These are phyloP conservation scores for Molossus molossus DNA, from an alignment of 2,797 vertebrate species.

Conservation along the genomic window DNA sequence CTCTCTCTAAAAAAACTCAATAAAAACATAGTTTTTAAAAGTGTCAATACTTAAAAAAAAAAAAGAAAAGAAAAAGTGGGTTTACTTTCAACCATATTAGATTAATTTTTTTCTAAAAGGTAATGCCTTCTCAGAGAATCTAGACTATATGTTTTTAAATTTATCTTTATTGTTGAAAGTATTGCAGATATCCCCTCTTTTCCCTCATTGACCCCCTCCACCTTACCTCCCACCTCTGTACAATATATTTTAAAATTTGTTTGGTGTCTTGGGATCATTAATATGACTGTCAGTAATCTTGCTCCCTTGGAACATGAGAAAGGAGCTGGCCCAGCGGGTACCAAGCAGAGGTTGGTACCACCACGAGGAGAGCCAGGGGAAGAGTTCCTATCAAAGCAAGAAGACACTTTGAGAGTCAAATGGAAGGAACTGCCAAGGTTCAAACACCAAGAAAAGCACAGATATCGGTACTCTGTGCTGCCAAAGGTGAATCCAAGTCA, in stretches of 20 bases:
- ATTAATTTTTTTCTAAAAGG: neutral
- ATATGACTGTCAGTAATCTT: neutral
- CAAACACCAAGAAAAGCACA: neutral
- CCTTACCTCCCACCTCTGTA: too few species aligned
- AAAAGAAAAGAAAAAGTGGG: neutral
- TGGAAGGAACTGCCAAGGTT: neutral
- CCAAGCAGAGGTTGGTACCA: neutral
- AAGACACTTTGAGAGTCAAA: neutral
- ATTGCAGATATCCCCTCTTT: too few species aligned
- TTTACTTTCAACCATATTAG: conserved; percentile 24
- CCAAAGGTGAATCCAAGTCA: neutral
- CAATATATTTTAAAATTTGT: neutral
- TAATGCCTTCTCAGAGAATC: neutral
- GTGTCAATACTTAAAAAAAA: too few species aligned
- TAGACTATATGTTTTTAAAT: neutral
- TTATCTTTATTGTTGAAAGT: too few species aligned
- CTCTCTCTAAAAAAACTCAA: too few species aligned
- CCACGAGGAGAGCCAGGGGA: neutral
- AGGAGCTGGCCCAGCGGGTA: neutral
- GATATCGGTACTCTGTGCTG: neutral
- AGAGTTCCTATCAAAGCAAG: neutral
- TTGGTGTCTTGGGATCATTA: neutral
- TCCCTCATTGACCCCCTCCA: too few species aligned
- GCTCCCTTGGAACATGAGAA: conserved; percentile 14
- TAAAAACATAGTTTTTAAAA: too few species aligned